Evolutionary conservation across 2,797 vertebrate genomes (phyloP).

Genomic region (Anas bernieri): DNA sequence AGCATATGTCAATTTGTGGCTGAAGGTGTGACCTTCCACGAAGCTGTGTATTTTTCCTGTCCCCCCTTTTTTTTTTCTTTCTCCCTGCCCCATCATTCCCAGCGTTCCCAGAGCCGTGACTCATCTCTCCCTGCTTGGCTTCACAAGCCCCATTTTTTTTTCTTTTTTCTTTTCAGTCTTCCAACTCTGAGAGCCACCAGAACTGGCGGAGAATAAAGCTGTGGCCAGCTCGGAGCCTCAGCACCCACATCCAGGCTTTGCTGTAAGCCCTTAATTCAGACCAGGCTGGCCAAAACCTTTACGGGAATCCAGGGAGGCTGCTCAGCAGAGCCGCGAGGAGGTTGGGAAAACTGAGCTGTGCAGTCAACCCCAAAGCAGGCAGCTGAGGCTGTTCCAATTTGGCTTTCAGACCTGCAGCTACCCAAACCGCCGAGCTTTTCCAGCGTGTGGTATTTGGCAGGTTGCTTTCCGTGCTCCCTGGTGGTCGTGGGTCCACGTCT

Average conservation of each 20-base stretch:
- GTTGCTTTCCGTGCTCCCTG: not conserved
- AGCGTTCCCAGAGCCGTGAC: not conserved
- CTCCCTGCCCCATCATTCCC: not conserved
- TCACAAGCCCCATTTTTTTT: not conserved
- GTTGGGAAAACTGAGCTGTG: not conserved
- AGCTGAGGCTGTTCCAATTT: not conserved
- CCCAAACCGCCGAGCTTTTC: not conserved
- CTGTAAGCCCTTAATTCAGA: not conserved
- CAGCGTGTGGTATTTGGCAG: not conserved
- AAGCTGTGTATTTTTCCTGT: not conserved
- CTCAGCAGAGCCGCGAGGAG: not conserved
- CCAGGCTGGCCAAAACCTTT: not conserved
- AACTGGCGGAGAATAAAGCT: not conserved
- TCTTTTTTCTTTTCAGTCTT: not conserved
- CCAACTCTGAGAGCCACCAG: not conserved
- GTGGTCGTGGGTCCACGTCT: accelerated
- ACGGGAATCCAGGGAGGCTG: not conserved
- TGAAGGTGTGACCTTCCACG: not conserved
- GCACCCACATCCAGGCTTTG: not conserved
- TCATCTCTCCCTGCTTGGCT: not conserved
- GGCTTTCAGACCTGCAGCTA: not conserved
- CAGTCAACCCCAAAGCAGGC: not conserved
- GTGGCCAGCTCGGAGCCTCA: not conserved
- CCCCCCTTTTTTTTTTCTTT: too few species aligned
- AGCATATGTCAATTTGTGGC: not conserved